phyloP scores from a whole-genome alignment of 1,140 invertebrate genomes.

The Bombus polaris region DNA sequence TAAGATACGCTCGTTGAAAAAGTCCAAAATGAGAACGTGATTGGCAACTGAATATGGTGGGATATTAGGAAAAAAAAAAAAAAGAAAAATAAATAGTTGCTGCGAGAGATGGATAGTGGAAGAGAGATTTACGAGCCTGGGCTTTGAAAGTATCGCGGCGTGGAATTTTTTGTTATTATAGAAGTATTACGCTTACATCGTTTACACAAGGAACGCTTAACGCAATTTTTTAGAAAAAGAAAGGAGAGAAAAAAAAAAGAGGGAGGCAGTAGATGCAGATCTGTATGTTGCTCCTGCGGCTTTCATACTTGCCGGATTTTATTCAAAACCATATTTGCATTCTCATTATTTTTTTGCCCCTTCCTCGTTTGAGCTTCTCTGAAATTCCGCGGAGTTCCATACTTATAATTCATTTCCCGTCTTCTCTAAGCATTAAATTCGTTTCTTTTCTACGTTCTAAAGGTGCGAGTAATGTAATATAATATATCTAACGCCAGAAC shows the following conservation, averaged over 20 bases:
- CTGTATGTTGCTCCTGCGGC: slow-evolving; percentile 5
- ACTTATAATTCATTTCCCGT: not conserved
- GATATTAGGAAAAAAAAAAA: not conserved
- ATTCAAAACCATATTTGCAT: slow-evolving; percentile 42
- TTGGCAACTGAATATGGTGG: not conserved
- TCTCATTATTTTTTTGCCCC: slow-evolving; percentile 35
- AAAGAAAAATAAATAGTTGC: not conserved
- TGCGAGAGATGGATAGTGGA: not conserved
- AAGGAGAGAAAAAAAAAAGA: not conserved
- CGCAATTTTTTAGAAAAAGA: slow-evolving; percentile 13
- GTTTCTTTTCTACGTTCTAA: not conserved
- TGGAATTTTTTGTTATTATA: not conserved
- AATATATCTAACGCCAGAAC: not conserved
- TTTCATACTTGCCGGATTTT: slow-evolving; percentile 29
- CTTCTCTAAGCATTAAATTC: slow-evolving; percentile 14
- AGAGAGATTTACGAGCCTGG: not conserved
- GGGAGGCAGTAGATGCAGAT: not conserved
- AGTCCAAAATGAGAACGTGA: not conserved
- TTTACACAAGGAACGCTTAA: not conserved
- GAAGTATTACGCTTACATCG: not conserved
- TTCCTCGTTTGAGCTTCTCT: not conserved
- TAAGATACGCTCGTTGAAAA: not conserved
- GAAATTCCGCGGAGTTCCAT: not conserved
- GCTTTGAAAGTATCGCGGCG: not conserved
- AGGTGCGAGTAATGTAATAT: too few relatives aligned